A percentile compares a stretch with the other conserved stretches of the same genome.
Evolutionary conservation across 2,113 vertebrate genomes (phyloP).

Genomic region (Phoxinus phoxinus): DNA sequence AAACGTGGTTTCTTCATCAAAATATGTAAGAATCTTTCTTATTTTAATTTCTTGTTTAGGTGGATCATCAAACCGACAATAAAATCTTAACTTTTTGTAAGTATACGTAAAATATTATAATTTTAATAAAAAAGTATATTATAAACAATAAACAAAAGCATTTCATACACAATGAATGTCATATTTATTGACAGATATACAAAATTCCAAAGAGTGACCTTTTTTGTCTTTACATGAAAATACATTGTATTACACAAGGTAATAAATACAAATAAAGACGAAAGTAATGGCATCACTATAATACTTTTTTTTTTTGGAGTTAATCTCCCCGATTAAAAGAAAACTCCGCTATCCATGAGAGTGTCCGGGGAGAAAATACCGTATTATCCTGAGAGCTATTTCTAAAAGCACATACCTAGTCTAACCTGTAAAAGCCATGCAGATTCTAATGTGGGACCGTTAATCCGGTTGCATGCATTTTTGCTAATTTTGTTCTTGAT

Average conservation of each 20-base stretch:
- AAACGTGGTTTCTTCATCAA: neutral
- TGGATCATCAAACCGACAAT: neutral
- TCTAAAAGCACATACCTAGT: conserved; percentile 74
- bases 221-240: conserved; percentile 80
- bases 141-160: conserved; percentile 43
- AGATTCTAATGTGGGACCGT: conserved; percentile 70
- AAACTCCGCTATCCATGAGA: conserved; percentile 43
- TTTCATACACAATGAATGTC: conserved; percentile 64
- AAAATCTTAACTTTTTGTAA: too few relatives aligned
- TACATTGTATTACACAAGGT: conserved; percentile 99
- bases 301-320: conserved; percentile 40
- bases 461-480: conserved; percentile 71
- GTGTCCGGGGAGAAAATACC: conserved; percentile 67
- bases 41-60: neutral
- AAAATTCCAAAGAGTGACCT: conserved; percentile 60
- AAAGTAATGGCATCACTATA: conserved; percentile 84
- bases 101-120: too few relatives aligned
- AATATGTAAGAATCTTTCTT: neutral
- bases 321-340: conserved; percentile 34
- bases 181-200: conserved; percentile 71
- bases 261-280: conserved; percentile 99
- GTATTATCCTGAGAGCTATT: conserved; percentile 58
- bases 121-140: too few relatives aligned
- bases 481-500: conserved; percentile 67
- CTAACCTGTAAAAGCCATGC: conserved; percentile 87